Conservation (phyloP, 1,140 invertebrate genomes). For the Euwallacea similis region DNA sequence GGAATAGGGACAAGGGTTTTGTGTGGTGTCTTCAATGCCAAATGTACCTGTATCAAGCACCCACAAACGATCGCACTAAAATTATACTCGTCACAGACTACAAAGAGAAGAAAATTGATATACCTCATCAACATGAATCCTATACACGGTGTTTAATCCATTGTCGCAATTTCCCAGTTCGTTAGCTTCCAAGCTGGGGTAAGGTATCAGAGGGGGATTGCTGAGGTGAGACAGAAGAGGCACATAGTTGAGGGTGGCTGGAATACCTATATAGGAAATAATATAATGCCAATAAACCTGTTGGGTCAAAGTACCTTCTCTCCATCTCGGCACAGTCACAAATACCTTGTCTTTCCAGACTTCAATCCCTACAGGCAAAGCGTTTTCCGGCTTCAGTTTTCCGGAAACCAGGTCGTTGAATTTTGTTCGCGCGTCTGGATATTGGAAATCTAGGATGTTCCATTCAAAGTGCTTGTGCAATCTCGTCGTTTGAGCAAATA, state of each 20-base stretch:
- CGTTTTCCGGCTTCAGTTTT: slow-evolving; percentile 71
- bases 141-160: slow-evolving; percentile 74
- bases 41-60: slow-evolving; percentile 80
- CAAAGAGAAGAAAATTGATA: slow-evolving; percentile 1
- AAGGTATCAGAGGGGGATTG: slow-evolving; percentile 73
- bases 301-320: slow-evolving; percentile 33
- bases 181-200: slow-evolving; percentile 74
- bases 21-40: slow-evolving; percentile 70
- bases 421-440: slow-evolving; percentile 62
- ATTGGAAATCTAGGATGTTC: slow-evolving; percentile 75
- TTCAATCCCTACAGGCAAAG: slow-evolving; percentile 76
- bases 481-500: background rate
- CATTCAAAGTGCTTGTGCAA: slow-evolving; percentile 71
- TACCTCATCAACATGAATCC: slow-evolving; percentile 67
- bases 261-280: slow-evolving; percentile 63
- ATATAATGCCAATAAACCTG: too few species aligned
- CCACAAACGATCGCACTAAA: slow-evolving; percentile 73
- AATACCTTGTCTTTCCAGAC: slow-evolving; percentile 76
- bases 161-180: slow-evolving; percentile 71
- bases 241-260: slow-evolving; percentile 78
- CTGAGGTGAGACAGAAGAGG: slow-evolving; percentile 63
- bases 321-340: slow-evolving; percentile 76
- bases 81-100: background rate
- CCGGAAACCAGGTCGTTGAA: slow-evolving; percentile 65
- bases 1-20: slow-evolving; percentile 68